phyloP scores from a whole-genome alignment of 2,113 vertebrate species.

The Salvelinus namaycush region DNA sequence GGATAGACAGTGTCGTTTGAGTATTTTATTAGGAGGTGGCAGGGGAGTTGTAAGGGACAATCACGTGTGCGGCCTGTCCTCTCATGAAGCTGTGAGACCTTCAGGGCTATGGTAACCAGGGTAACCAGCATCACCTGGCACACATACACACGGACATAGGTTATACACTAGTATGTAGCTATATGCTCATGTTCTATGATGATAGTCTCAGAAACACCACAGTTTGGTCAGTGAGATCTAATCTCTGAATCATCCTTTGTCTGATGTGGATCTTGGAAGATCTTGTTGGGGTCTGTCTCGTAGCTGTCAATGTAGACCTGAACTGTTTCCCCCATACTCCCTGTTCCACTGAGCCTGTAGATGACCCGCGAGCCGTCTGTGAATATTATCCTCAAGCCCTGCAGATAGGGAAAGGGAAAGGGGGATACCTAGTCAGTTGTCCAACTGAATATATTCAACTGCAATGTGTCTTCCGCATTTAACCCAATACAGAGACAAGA shows the following conservation, averaged over 20 bases:
- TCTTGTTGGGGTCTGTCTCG: constrained; percentile 81
- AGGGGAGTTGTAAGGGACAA: too few relatives aligned
- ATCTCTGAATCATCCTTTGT: background rate
- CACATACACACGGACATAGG: background rate
- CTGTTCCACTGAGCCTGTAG: constrained; percentile 90
- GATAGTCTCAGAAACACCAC: background rate
- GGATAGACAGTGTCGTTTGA: too few relatives aligned
- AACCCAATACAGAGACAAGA: too few relatives aligned
- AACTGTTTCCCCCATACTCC: constrained; percentile 85
- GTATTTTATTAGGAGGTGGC: too few relatives aligned
- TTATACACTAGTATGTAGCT: too few relatives aligned
- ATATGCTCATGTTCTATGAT: background rate
- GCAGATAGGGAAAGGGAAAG: background rate
- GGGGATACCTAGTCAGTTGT: background rate
- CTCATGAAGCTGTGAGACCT: constrained; percentile 1
- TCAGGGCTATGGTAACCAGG: constrained; percentile 8
- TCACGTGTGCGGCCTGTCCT: constrained; percentile 7
- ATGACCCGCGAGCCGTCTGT: constrained; percentile 92
- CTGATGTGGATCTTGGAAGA: constrained; percentile 81
- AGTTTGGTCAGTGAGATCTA: background rate
- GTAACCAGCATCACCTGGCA: background rate
- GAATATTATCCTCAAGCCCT: constrained; percentile 94
- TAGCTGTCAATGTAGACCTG: constrained; percentile 93
- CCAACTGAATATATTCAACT: too few relatives aligned
- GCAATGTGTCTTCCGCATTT: too few relatives aligned